Evolutionary conservation across 2,113 vertebrate species (phyloP), one percentile per base, ranked within the genome.

Genomic region (Platycercus adscitus): DNA sequence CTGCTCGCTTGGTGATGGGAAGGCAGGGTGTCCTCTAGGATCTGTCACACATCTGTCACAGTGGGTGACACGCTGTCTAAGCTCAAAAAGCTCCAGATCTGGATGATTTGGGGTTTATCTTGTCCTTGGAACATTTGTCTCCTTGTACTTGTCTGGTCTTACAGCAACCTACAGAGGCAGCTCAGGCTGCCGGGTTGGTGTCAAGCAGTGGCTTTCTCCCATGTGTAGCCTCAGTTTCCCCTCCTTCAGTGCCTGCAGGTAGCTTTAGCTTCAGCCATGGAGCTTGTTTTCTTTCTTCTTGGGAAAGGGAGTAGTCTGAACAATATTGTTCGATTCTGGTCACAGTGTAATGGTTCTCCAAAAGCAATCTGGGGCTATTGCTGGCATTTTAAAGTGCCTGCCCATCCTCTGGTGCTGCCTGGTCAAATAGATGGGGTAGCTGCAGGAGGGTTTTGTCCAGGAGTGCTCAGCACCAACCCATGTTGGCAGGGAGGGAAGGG

Each of bases 71-170:
- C 39, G 26, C 55, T 81, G 44, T 47, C 47, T 71, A 64, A 93
- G 33, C 33, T 56, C 44, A 61, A 90, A 75, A 78, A 35, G 50
- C 68, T 80, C 37, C 70, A 66, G 68, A 83, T 80, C 77, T 55
- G 39, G 28, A 23, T 31, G 18, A 75, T 37, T 71, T 90, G 23
- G 17, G 35, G 84, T 94, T 94, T 93, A 35, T 91, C 41, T 81
- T 91, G 65, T 95, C 93, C 86, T 95, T 91, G 82, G 82, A 93
- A 73, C 2, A 6, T 49, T 69, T 75, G 89, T 81, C 63, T 21
- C n/a, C 26, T 78, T 4, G 1, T 68, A 41, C 0, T 1, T 60
- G 20, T 71, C 76, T 89, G 43, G 35, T 86, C 46, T 79, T 43
- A 35, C 0, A 50, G 79, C 78, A 71, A 68, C 12, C 17, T 81